A percentile compares a stretch with the other conserved stretches of the same genome.
phyloP scores from a whole-genome alignment of 2,113 vertebrate genomes.

The Euleptes europaea region DNA sequence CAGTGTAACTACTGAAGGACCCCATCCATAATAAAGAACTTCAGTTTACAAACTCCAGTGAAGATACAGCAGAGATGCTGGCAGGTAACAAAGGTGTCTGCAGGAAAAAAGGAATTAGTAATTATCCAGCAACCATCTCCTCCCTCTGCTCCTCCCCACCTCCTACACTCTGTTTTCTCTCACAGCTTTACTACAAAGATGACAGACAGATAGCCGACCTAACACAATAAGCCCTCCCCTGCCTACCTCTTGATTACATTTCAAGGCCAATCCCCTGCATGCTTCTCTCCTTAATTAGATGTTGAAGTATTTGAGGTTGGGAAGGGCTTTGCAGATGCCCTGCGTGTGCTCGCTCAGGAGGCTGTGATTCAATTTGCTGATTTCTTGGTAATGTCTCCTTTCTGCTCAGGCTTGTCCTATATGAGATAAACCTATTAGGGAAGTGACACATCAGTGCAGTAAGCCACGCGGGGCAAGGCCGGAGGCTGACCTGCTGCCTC shows the following conservation, averaged over 20 bases:
- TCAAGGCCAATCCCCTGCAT: constrained; percentile 2
- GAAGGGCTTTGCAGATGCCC: constrained; percentile 55
- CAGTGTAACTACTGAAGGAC: neutral
- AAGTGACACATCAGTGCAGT: neutral
- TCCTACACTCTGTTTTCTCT: neutral
- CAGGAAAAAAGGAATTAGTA: neutral
- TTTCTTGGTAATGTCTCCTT: constrained; percentile 48
- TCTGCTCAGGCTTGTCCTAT: neutral
- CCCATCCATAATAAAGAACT: neutral
- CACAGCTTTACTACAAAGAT: rapidly evolving
- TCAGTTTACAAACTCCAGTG: neutral
- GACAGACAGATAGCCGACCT: constrained; percentile 10
- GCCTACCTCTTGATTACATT: constrained; percentile 35
- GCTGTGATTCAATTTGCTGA: constrained; percentile 52
- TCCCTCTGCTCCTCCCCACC: neutral
- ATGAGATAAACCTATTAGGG: constrained; percentile 12
- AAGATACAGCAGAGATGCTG: neutral
- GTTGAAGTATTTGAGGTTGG: constrained; percentile 50
- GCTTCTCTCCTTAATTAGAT: constrained; percentile 39
- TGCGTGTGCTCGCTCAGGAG: constrained; percentile 29
- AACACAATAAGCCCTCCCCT: constrained; percentile 37
- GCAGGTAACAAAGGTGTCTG: neutral
- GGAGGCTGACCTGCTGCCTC: neutral
- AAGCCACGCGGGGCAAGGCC: rapidly evolving
- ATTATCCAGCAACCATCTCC: neutral